Base-by-base conservation (phyloP, 2,888 invertebrate species). In the Gastracanthus pulcherrimus region DNA sequence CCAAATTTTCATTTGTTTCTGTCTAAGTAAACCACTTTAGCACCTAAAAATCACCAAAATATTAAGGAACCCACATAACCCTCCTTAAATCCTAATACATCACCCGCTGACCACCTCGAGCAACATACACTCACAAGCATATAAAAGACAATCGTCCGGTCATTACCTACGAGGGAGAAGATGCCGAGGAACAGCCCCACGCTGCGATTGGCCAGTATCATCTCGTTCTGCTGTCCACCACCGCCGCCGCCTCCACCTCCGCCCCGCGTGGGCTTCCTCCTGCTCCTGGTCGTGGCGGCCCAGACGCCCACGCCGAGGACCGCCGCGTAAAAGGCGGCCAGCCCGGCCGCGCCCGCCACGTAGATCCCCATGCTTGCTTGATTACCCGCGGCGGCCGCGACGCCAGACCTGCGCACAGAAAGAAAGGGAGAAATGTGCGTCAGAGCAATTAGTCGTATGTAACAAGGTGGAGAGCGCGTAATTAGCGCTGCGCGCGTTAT, bases 111-210 rank as follows among this genome's bases (percentile, higher is more conserved):
- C n/a, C n/a, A n/a, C n/a, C n/a, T n/a, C n/a, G n/a, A n/a, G n/a
- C n/a, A n/a, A n/a, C n/a, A n/a, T n/a, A n/a, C n/a, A n/a, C n/a
- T n/a, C n/a, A n/a, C n/a, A n/a, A n/a, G n/a, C n/a, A n/a, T n/a
- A n/a, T 38, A 11, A 41, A 41, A 41, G 2, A 51, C 19, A 51
- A 11, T 55, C 23, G 2, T 26, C 26, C 55, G 55, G 13, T 55
- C n/a, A 19, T 91, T 87, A 95, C 95, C 95, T 85, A 95, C 94
- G 92, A 96, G 94, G 0, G 95, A 95, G 89, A 95, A 94, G 76
- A 94, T 93, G 23, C 95, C 95, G 19, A 96, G 95, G 81, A 95
- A 90, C 19, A 95, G 90, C 13, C 95, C 93, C 81, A 95, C 94
- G 86, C 94, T 94, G 79, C 95, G 91, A 45, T 95, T 95, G 2